phyloP scores from a whole-genome alignment of 1,140 invertebrate species.

The Drosophila miranda region DNA sequence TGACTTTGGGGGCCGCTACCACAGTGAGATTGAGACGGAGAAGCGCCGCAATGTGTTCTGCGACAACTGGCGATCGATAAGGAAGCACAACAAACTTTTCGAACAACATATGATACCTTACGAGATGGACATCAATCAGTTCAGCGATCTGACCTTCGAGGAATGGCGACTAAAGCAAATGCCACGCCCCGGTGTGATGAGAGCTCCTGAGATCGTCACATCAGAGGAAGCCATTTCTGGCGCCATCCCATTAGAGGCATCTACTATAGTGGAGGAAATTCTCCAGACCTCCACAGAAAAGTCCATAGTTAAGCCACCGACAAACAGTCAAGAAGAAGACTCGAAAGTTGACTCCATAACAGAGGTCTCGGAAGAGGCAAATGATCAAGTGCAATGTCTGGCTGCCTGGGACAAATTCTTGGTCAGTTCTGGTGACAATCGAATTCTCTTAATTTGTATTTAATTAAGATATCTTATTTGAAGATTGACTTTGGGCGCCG shows the following conservation, averaged over 20 bases:
- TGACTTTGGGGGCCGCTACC: slow-evolving; percentile 4
- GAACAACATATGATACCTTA: slow-evolving; percentile 17
- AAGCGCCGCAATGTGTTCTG: slow-evolving; percentile 36
- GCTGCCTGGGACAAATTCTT: slow-evolving; percentile 20
- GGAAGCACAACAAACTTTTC: slow-evolving; percentile 39
- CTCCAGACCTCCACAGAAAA: no score
- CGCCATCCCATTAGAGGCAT: no score
- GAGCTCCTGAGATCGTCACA: no score
- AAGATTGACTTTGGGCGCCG: slow-evolving; percentile 4
- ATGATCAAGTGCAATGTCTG: neutral
- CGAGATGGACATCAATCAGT: slow-evolving; percentile 52
- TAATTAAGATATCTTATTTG: neutral
- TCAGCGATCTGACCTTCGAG: slow-evolving; percentile 35
- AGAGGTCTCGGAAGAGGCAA: neutral
- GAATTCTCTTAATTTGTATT: neutral
- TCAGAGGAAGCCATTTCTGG: no score
- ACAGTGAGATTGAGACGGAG: slow-evolving; percentile 6
- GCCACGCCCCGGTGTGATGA: neutral
- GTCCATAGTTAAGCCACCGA: no score
- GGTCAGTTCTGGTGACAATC: slow-evolving; percentile 9
- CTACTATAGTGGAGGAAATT: no score
- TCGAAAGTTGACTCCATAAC: neutral
- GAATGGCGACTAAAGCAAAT: slow-evolving; percentile 27
- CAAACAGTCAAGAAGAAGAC: neutral
- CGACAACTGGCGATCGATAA: slow-evolving; percentile 35